Percentiles rank a stretch among this genome's conserved stretches.
These are phyloP conservation scores for Lasioglossum morio DNA, from an alignment of 2,888 invertebrate genomes.

Conservation along the genomic window DNA sequence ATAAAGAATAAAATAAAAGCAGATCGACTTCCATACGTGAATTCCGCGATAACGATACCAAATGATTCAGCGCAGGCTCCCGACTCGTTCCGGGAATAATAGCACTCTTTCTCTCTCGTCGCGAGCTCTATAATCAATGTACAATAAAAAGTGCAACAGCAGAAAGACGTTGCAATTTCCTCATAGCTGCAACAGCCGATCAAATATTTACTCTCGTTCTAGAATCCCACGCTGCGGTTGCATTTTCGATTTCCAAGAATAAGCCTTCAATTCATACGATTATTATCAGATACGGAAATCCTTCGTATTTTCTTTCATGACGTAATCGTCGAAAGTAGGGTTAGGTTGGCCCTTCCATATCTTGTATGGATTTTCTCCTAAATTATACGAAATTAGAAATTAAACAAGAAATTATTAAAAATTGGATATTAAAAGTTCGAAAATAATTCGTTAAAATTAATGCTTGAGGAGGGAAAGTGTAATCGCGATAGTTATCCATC, in stretches of 20 bases:
- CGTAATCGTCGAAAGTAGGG: neutral
- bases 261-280: conserved; percentile 30
- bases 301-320: neutral
- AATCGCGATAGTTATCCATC: neutral
- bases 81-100: neutral
- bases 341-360: neutral
- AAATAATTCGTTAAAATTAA: neutral
- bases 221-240: conserved; percentile 28
- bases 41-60: neutral
- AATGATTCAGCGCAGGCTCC: neutral
- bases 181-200: conserved; percentile 30
- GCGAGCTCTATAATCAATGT: neutral
- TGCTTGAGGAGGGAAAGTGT: neutral
- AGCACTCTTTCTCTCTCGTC: neutral
- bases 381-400: neutral
- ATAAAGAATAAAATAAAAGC: neutral
- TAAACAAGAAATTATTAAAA: neutral
- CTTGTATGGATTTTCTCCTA: neutral
- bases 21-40: neutral
- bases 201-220: conserved; percentile 52
- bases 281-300: neutral
- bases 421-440: neutral
- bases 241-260: conserved; percentile 42
- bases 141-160: conserved; percentile 17
- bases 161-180: conserved; percentile 39